A percentile compares a stretch with the other conserved stretches of the same genome.
phyloP scores from a whole-genome alignment of 2,113 vertebrate genomes.

The Atrichornis clamosus region DNA sequence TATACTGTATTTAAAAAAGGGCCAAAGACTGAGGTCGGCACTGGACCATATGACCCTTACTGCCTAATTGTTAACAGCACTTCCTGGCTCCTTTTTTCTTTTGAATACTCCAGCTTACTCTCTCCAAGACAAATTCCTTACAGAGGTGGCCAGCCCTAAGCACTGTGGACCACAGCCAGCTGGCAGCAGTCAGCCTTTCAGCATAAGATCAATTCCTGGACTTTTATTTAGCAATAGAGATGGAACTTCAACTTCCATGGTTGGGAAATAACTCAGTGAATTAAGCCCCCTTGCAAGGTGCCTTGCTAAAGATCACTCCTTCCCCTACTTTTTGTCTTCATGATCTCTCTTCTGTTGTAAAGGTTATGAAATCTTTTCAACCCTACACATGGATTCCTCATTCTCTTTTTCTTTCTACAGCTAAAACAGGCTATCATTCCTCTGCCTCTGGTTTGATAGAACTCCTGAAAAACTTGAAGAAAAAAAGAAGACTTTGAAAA shows the following conservation, averaged over 20 bases:
- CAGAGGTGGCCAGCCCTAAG: background rate
- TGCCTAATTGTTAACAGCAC: conserved; percentile 6
- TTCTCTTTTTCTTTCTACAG: background rate
- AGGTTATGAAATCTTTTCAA: background rate
- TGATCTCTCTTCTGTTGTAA: background rate
- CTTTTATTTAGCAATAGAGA: background rate
- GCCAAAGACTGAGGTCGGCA: background rate
- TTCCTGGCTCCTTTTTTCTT: background rate
- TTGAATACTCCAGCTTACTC: background rate
- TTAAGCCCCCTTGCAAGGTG: background rate
- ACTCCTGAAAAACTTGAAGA: background rate
- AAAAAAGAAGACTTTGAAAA: background rate
- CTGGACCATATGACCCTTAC: background rate
- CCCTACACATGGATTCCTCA: background rate
- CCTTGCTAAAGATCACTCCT: background rate
- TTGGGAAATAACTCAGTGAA: conserved; percentile 13
- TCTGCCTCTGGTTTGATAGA: background rate
- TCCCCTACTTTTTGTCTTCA: background rate
- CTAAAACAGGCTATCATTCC: background rate
- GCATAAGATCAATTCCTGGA: background rate
- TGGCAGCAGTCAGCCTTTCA: conserved; percentile 4
- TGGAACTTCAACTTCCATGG: background rate
- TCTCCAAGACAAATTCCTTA: conserved; percentile 40
- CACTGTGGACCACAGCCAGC: background rate
- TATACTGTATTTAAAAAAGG: background rate